These are phyloP conservation scores for Gobionotothen gibberifrons DNA, from an alignment of 2,797 vertebrate genomes.

Conservation along the genomic window DNA sequence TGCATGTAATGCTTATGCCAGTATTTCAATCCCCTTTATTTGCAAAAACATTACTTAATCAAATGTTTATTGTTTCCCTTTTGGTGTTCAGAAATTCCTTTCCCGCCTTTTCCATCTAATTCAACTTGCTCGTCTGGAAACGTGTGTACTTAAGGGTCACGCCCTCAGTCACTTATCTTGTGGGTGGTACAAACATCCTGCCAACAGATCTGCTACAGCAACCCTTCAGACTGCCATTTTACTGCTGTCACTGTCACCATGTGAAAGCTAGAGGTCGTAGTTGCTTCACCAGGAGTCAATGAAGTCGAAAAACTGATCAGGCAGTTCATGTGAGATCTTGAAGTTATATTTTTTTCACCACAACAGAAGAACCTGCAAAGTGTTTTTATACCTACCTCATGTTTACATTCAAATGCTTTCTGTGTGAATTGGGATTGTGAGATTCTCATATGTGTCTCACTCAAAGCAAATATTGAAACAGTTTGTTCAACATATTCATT, in stretches of 20 bases:
- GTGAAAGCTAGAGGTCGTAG: constrained; percentile 61
- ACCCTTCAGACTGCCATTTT: constrained; percentile 5
- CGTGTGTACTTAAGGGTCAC: neutral
- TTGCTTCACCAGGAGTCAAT: constrained; percentile 27
- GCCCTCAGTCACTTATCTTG: neutral
- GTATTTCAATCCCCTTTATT: too few relatives aligned
- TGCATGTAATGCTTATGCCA: too few relatives aligned
- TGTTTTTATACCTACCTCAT: neutral
- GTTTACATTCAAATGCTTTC: too few relatives aligned
- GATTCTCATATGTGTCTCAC: neutral
- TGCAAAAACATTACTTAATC: neutral
- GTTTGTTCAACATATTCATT: neutral
- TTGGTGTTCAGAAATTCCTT: neutral
- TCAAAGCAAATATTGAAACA: neutral
- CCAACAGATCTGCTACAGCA: neutral
- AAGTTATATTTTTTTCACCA: neutral
- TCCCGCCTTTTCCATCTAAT: neutral
- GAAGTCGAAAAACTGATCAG: neutral
- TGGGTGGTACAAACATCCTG: constrained; percentile 9
- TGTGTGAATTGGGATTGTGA: neutral
- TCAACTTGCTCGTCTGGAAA: neutral
- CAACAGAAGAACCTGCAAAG: neutral
- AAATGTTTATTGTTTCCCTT: neutral
- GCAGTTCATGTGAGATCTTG: neutral
- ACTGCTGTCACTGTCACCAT: constrained; percentile 1